Base-by-base conservation (phyloP, 2,797 vertebrate species). In the Microtus obscurus region DNA sequence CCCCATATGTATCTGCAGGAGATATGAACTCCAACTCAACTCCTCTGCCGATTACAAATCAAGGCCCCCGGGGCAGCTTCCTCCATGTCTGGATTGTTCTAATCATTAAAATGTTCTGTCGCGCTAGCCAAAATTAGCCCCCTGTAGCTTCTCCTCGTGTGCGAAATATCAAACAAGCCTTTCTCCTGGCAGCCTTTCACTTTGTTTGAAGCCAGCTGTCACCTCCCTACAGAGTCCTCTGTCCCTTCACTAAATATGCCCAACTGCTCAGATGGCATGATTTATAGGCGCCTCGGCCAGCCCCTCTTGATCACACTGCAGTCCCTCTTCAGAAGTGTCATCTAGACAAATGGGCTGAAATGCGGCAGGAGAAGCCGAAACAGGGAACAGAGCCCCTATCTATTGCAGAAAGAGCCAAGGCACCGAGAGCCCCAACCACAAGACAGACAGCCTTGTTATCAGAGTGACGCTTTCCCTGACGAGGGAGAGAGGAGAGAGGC, bases 71-170 rank as follows among this genome's bases (percentile, higher is more conserved):
- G 87, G 90, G 74, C 34, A 96, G 81, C 56, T 51, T 67, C 40
- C 85, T 93, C 81, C 86, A 86, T 93, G 94, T 97, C 95, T 97
- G 37, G 88, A 83, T 83, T 67, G 43, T 93, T 89, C 67, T 89
- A 48, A 93, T 93, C 81, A 96, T 95, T 93, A 96, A 94, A 88
- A 93, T 40, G 34, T 95, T 96, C 91, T 94, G 67, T 91, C 23
- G 4, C 73, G 69, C 90, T 93, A 96, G 86, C 69, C 81, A 90
- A 95, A 96, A 97, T 97, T 95, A 96, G 85, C 51, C 81, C 81
- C 93, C 94, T 90, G 71, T 40, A 73, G 92, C 80, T 90, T 87
- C 67, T 93, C 56, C 78, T 76, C 56, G 19, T 71, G 92, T 88
- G 86, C 91, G 29, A 89, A 93, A 87, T 90, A 79, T 11, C 74